A percentile compares a stretch with the other conserved stretches of the same genome.
Conservation (phyloP, 2,888 invertebrate genomes). For the Sicus ferrugineus region DNA sequence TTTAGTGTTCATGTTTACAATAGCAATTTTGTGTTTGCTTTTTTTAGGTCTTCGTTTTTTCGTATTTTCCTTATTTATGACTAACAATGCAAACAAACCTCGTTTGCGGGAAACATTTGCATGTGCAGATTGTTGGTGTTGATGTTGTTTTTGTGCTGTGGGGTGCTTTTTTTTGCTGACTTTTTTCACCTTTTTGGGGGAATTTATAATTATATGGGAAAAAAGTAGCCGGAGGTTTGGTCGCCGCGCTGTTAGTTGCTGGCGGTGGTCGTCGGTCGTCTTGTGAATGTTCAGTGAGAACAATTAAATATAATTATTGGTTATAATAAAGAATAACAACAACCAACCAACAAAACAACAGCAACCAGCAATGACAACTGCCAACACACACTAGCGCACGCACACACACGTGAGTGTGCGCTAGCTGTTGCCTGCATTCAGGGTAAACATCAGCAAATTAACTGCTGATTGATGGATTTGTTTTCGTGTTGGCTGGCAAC, state of each 20-base stretch:
- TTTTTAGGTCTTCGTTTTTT: background rate
- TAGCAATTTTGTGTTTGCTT: background rate
- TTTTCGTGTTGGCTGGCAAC: background rate
- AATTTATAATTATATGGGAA: conserved; percentile 4
- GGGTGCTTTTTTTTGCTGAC: background rate
- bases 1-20: background rate
- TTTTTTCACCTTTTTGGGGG: conserved; percentile 33
- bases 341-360: no score
- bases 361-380: conserved; percentile 1
- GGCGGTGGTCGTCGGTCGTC: conserved; percentile 32
- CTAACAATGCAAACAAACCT: conserved; percentile 24
- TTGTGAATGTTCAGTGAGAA: conserved; percentile 44
- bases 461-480: conserved; percentile 17
- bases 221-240: conserved; percentile 28
- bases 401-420: background rate
- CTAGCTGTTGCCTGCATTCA: background rate
- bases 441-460: background rate
- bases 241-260: conserved; percentile 31
- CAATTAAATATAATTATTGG: conserved; percentile 48
- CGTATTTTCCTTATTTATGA: conserved; percentile 12
- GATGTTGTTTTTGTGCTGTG: background rate
- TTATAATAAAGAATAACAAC: conserved; percentile 38
- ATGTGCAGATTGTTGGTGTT: background rate
- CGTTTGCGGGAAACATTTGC: conserved; percentile 23
- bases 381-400: background rate